Base-by-base conservation (phyloP, 2,888 invertebrate species). In the Leucozona laternaria region DNA sequence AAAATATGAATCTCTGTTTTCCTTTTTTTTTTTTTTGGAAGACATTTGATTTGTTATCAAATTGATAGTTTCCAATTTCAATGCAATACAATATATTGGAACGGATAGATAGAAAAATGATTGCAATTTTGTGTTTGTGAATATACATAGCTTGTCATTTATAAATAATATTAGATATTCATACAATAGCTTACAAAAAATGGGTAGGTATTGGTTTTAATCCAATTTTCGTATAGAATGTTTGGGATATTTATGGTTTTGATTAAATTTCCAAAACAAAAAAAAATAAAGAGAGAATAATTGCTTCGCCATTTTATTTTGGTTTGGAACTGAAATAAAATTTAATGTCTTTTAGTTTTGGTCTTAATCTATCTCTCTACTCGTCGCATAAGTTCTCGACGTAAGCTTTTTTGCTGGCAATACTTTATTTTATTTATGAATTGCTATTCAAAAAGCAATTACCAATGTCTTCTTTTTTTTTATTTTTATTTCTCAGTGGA, bases 11-110 rank as follows among this genome's bases (percentile, higher is more conserved):
- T 8, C 2, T 64, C 2, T 48, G 11, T 17, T 13, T 34, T 10
- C 11, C 0, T 10, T 13, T 31, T 20, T 20, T 50, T 60, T 22
- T 22, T 37, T 6, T 34, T 31, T 8, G n/a, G 31, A 45, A 64
- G 20, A 34, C 20, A 34, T 45, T 45, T 66, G 66, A 66, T 31
- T 66, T 66, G 20, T 34, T 66, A 48, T 66, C 66, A 34, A 66
- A 66, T 66, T 66, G 50, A 66, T 66, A 48, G 48, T 50, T 66
- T 66, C 43, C 66, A 66, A 66, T 66, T 66, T 66, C 66, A 34
- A 66, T 66, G 50, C 66, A 66, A 66, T 50, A 66, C 66, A 50
- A 66, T 34, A 20, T 50, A 66, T 50, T 50, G 31, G 34, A 45
- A 28, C 8, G 66, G 20, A 31, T 50, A 34, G 50, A 66, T 50